Evolutionary conservation across 2,113 vertebrate species (phyloP), one percentile per base, ranked within the genome.

Genomic region (Electrona antarctica): DNA sequence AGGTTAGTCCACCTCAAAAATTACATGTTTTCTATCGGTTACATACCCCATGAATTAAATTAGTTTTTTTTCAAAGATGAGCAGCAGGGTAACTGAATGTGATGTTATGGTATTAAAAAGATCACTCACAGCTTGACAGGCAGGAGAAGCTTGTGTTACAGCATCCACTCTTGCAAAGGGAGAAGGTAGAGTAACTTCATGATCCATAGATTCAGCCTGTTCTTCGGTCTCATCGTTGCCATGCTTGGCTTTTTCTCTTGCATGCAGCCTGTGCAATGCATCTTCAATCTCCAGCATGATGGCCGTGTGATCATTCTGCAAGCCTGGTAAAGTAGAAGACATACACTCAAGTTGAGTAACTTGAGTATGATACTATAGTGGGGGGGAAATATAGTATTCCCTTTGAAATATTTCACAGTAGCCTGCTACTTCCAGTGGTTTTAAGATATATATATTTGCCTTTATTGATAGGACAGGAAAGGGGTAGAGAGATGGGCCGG

Each of bases 251-350:
- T 94, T 96, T 80, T 97, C 97, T 0, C 87, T 85, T 7, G 97
- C 96, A 0, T 99, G 98, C 14, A 99, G 86, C 86, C 90, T 92
- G 87, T 99, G 96, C n/a, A 99, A 89, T 0, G 97, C 96, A 41
- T 96, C 94, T 77, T 99, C 97, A 47, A 99, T 98, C 84, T 98
- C 91, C 62, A 89, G 87, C 98, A 99, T 99, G 69, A 99, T 82
- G 0, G 91, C 93, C 85, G 97, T 97, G 89, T 99, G 98, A 41
- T 99, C 98, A 0, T 99, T 99, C 90, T 99, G 98, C 83, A 99
- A 52, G 87, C 97, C 97, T 99, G 81, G 0, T 14, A 65, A 52
- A 3, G 73, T 7, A 13, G 8, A 60, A 54, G 4, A 72, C 12
- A 67, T 0, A 13, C 33, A 41, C 3, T 41, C 33, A 41, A 41